A percentile compares a stretch with the other conserved stretches of the same genome.
These are phyloP conservation scores for Plebejus anna DNA, from an alignment of 2,888 invertebrate species.

Conservation along the genomic window DNA sequence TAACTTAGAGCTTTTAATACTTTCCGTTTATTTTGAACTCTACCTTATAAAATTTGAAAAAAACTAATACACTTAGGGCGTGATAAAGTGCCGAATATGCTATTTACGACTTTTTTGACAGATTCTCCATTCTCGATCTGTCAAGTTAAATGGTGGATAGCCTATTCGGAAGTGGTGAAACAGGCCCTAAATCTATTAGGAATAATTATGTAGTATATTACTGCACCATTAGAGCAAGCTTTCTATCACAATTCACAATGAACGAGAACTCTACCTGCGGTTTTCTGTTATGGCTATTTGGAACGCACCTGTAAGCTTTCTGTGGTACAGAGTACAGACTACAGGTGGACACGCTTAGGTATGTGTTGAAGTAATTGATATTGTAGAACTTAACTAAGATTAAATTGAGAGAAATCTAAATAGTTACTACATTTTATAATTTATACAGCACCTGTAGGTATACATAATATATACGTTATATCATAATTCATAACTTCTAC, in stretches of 20 bases:
- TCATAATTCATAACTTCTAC: too few relatives aligned
- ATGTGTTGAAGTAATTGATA: neutral
- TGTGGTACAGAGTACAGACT: neutral
- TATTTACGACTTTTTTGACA: too few relatives aligned
- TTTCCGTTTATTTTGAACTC: neutral
- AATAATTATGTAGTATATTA: neutral
- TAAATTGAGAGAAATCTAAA: neutral
- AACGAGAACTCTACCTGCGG: neutral
- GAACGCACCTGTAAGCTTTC: constrained; percentile 10
- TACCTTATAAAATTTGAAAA: neutral
- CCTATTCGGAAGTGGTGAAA: too few relatives aligned
- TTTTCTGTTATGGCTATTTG: constrained; percentile 6
- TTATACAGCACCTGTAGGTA: too few relatives aligned
- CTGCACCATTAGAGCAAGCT: neutral
- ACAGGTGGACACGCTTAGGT: neutral
- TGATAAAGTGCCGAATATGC: too few relatives aligned
- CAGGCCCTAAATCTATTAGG: too few relatives aligned
- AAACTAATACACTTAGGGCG: neutral
- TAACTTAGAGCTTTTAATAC: neutral
- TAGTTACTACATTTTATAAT: too few relatives aligned
- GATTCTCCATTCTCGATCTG: too few relatives aligned
- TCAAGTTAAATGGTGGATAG: too few relatives aligned
- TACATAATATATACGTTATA: too few relatives aligned
- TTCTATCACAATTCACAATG: neutral
- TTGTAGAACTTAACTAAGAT: neutral